Conservation (phyloP, 2,888 invertebrate species). For the Pristionchus exspectatus region DNA sequence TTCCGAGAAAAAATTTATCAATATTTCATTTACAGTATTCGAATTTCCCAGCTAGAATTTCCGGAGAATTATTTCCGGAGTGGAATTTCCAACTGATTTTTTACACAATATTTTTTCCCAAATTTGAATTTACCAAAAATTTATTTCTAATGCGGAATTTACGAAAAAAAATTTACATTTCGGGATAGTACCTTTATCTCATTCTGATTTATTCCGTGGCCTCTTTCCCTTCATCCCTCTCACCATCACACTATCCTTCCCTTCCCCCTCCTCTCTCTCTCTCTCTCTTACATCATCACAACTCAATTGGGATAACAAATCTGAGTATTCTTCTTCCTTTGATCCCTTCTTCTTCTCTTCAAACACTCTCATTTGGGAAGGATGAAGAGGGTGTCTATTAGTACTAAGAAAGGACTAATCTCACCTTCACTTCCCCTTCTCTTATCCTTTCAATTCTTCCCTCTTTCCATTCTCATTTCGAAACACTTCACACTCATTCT, state of each 20-base stretch:
- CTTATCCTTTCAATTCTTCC: not conserved
- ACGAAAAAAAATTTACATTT: too few relatives aligned
- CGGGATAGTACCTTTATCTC: too few relatives aligned
- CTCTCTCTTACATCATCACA: constrained; percentile 8
- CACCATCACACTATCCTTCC: not conserved
- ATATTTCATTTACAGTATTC: too few relatives aligned
- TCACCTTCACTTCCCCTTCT: constrained; percentile 8
- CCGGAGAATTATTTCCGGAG: too few relatives aligned
- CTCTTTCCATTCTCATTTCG: not conserved
- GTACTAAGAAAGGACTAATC: constrained; percentile 31
- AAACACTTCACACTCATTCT: not conserved
- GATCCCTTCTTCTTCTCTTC: constrained; percentile 14
- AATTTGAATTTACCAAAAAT: too few relatives aligned
- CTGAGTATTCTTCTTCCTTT: not conserved
- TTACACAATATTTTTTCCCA: too few relatives aligned
- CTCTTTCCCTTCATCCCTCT: constrained; percentile 19
- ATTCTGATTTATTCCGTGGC: constrained; percentile 29
- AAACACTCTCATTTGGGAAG: constrained; percentile 16
- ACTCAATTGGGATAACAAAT: constrained; percentile 29
- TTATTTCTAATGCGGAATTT: too few relatives aligned
- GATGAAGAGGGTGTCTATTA: constrained; percentile 20
- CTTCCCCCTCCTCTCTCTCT: not conserved
- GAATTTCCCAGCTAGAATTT: too few relatives aligned
- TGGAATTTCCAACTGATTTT: too few relatives aligned
- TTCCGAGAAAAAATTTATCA: too few relatives aligned